A percentile compares a stretch with the other conserved stretches of the same genome.
phyloP scores from a whole-genome alignment of 2,113 vertebrate genomes.

The Saguinus imperator region DNA sequence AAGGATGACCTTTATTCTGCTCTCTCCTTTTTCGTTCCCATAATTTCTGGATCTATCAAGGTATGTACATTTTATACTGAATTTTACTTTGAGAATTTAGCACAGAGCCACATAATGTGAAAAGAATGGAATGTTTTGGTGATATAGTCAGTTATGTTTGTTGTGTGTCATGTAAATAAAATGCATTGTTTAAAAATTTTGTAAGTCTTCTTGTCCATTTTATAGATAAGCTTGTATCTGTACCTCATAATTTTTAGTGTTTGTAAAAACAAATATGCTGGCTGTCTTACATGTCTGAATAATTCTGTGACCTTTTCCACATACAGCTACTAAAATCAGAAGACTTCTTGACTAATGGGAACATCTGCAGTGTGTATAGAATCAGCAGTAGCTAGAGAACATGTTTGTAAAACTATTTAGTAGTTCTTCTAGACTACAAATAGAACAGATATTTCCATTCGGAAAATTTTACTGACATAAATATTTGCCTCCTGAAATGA shows the following conservation, averaged over 20 bases:
- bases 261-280: too few relatives aligned
- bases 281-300: too few relatives aligned
- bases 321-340: too few relatives aligned
- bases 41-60: constrained; percentile 68
- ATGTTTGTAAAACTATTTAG: constrained; percentile 32
- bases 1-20: constrained; percentile 61
- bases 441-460: constrained; percentile 51
- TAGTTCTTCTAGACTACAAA: background rate
- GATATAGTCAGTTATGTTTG: background rate
- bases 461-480: too few relatives aligned
- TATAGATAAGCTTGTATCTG: too few relatives aligned
- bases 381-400: background rate
- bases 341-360: too few relatives aligned
- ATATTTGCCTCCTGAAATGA: too few relatives aligned
- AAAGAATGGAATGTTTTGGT: background rate
- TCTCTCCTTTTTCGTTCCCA: constrained; percentile 58
- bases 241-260: too few relatives aligned
- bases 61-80: constrained; percentile 65
- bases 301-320: too few relatives aligned
- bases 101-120: constrained; percentile 2
- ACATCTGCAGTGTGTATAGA: background rate
- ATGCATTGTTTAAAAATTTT: constrained; percentile 39
- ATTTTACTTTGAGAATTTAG: constrained; percentile 58
- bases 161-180: constrained; percentile 3
- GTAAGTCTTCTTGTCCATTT: background rate